phyloP scores from a whole-genome alignment of 2,888 invertebrate species.

The Byasa hedistus region DNA sequence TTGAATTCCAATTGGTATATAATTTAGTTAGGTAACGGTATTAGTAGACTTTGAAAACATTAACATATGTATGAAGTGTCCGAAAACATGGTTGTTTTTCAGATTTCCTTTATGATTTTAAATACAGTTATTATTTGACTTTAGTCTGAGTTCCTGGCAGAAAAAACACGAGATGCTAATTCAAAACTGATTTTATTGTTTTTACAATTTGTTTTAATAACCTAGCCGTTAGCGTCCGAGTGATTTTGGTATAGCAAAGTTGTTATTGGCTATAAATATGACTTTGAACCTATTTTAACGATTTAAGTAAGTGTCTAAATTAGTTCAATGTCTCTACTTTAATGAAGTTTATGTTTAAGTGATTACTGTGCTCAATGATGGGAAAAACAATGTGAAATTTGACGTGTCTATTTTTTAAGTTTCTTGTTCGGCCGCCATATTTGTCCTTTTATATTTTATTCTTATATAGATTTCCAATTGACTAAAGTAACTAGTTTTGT shows the following conservation, averaged over 20 bases:
- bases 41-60: slow-evolving; percentile 37
- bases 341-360: slow-evolving; percentile 16
- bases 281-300: slow-evolving; percentile 60
- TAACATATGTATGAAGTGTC: slow-evolving; percentile 54
- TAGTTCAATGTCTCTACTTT: slow-evolving; percentile 40
- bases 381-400: slow-evolving; percentile 58
- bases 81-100: slow-evolving; percentile 79
- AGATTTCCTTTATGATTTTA: slow-evolving; percentile 67
- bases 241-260: slow-evolving; percentile 59
- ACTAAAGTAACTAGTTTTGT: slow-evolving; percentile 21
- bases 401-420: slow-evolving; percentile 71
- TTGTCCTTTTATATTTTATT: slow-evolving; percentile 69
- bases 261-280: slow-evolving; percentile 66
- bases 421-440: slow-evolving; percentile 76
- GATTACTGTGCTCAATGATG: slow-evolving; percentile 30
- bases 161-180: slow-evolving; percentile 42
- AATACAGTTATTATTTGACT: slow-evolving; percentile 48
- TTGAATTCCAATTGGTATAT: not conserved
- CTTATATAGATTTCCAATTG: slow-evolving; percentile 32
- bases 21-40: not conserved
- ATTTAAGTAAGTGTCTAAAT: slow-evolving; percentile 63
- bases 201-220: slow-evolving; percentile 48
- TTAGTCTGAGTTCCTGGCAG: slow-evolving; percentile 44
- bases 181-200: slow-evolving; percentile 48
- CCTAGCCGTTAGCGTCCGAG: slow-evolving; percentile 65